Conservation (phyloP, 2,888 invertebrate genomes). For the Lampropteryx suffumata region DNA sequence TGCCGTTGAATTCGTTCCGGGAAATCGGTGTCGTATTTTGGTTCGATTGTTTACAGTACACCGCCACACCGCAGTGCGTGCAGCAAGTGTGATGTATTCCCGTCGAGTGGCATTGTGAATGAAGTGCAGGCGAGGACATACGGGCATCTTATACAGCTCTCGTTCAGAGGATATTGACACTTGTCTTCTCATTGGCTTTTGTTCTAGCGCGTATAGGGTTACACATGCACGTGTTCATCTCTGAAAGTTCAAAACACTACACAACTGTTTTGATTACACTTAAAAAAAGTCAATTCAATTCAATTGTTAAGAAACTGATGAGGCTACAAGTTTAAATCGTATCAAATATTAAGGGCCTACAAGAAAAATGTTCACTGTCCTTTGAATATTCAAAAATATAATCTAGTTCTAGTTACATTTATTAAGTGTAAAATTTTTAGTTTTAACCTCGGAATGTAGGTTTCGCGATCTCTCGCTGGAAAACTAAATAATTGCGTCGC, state of each 20-base stretch:
- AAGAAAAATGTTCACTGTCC: too few species aligned
- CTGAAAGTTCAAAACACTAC: neutral
- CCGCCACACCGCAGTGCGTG: neutral
- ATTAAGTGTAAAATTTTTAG: too few species aligned
- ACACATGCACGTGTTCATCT: constrained; percentile 68
- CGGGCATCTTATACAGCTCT: constrained; percentile 73
- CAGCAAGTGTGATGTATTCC: constrained; percentile 49
- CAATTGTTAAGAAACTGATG: too few species aligned
- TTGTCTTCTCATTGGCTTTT: constrained; percentile 69
- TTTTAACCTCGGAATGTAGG: constrained; percentile 20
- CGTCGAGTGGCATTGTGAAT: constrained; percentile 70
- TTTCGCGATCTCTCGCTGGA: constrained; percentile 51
- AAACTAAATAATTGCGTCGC: constrained; percentile 75
- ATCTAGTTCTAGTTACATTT: too few species aligned
- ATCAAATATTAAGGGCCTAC: too few species aligned
- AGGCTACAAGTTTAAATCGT: too few species aligned
- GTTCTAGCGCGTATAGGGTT: constrained; percentile 71
- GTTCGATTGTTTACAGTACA: constrained; percentile 16
- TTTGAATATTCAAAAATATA: too few species aligned
- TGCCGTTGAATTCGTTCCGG: constrained; percentile 37
- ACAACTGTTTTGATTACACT: constrained; percentile 9
- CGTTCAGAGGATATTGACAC: constrained; percentile 76
- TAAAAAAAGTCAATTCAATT: too few species aligned
- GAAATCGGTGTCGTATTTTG: constrained; percentile 27
- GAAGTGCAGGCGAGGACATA: constrained; percentile 69